Percentiles rank a stretch among this genome's conserved stretches.
Conservation (phyloP, 2,113 vertebrate genomes). For the Chloebia gouldiae region DNA sequence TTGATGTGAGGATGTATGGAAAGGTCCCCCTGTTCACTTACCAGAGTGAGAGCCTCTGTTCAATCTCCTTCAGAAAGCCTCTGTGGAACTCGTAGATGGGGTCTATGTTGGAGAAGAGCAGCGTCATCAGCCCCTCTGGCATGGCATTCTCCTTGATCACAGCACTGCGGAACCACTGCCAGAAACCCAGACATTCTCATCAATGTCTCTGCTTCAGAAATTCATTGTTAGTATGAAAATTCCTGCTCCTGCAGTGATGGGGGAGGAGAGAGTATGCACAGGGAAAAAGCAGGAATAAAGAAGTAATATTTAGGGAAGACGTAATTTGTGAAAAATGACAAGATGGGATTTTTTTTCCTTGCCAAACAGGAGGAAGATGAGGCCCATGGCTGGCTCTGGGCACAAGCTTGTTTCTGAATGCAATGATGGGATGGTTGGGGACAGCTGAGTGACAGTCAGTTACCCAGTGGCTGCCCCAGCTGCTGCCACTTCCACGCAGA, state of each 20-base stretch:
- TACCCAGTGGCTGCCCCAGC: neutral
- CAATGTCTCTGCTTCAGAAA: neutral
- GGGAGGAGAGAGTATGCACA: neutral
- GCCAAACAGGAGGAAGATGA: neutral
- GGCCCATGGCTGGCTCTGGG: neutral
- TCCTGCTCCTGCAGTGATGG: neutral
- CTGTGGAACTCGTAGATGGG: conserved; percentile 94
- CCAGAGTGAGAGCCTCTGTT: conserved; percentile 91
- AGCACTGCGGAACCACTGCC: conserved; percentile 93
- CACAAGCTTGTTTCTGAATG: neutral
- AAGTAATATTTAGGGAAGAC: neutral
- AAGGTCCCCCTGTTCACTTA: neutral
- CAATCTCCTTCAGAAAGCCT: conserved; percentile 90
- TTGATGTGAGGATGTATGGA: fast-evolving
- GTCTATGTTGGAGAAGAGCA: conserved; percentile 94
- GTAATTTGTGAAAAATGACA: neutral
- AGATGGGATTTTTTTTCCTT: neutral
- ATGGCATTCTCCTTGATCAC: conserved; percentile 90
- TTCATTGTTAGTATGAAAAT: fast-evolving
- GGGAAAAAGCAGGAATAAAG: neutral
- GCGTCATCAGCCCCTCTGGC: conserved; percentile 85
- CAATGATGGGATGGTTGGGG: neutral
- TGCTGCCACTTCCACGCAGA: neutral
- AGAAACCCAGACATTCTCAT: neutral
- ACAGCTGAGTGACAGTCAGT: neutral